These are phyloP conservation scores for Rhinogobio ventralis DNA, from an alignment of 2,797 vertebrate species.

Conservation along the genomic window DNA sequence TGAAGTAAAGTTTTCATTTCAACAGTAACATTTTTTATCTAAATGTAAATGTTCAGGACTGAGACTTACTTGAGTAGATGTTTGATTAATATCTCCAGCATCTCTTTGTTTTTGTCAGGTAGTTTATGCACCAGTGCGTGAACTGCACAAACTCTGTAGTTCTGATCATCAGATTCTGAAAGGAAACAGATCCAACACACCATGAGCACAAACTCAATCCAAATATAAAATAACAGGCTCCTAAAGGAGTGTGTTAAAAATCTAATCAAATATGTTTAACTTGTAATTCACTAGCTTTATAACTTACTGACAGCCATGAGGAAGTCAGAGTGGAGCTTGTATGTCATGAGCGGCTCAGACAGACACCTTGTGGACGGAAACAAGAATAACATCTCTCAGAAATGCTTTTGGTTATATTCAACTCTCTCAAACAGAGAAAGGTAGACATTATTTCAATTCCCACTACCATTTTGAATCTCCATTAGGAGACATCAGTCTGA, in stretches of 20 bases:
- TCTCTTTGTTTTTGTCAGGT: constrained; percentile 93
- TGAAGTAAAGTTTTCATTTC: not conserved
- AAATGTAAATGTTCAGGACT: not conserved
- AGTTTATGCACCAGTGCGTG: constrained; percentile 92
- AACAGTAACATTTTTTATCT: not conserved
- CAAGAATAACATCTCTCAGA: constrained; percentile 25
- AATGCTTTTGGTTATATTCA: constrained; percentile 11
- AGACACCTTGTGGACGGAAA: constrained; percentile 84
- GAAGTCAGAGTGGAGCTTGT: constrained; percentile 95
- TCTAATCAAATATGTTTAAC: not conserved
- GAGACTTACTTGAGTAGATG: constrained; percentile 90
- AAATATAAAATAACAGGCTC: not conserved
- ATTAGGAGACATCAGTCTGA: constrained; percentile 33
- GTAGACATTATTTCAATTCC: not conserved
- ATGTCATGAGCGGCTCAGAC: constrained; percentile 94
- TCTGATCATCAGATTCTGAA: constrained; percentile 95
- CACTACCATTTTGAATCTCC: not conserved
- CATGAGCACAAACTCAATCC: not conserved
- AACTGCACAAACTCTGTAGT: constrained; percentile 93
- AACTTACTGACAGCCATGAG: constrained; percentile 97
- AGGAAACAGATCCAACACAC: constrained; percentile 23
- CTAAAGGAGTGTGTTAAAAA: not conserved
- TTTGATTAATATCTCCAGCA: constrained; percentile 94
- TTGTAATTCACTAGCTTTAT: not conserved
- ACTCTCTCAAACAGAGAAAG: not conserved